Evolutionary conservation across 2,888 invertebrate species (phyloP), one percentile per base, ranked within the genome.

Genomic region (Agonum fuliginosum): DNA sequence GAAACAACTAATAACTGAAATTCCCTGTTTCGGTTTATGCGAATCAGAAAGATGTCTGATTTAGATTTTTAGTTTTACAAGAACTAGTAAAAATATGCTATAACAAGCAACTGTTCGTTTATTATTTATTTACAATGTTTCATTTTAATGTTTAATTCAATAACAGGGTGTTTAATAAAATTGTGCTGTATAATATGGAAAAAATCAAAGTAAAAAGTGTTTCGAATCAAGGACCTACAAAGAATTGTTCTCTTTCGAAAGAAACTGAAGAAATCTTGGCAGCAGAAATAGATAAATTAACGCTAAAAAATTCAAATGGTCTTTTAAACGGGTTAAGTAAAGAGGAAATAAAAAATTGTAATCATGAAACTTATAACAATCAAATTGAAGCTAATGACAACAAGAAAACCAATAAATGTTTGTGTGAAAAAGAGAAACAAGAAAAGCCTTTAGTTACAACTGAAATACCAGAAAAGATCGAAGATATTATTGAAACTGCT

Each of bases 401-500:
- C 37, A 78, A 79, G 48, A 73, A 79, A 71, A 51, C 81, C 71
- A 70, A 67, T 65, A 30, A 74, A 24, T 67, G 75, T 34, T n/a
- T 22, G 22, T 20, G 30, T 12, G 30, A 65, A 37, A 46, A 34
- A 34, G 27, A 19, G 34, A 24, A 41, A 27, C 20, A 37, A 17
- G 67, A 75, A 72, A n/a, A n/a, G n/a, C n/a, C n/a, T n/a, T n/a
- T n/a, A n/a, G n/a, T n/a, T n/a, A n/a, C n/a, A n/a, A 54, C 62
- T 19, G 69, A 71, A 19, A 48, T 37, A 51, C 48, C 12, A 27
- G 72, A 76, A 77, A 46, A 78, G 65, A 46, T 20, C 74, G 17
- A 48, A 78, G 12, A 19, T 14, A 67, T 19, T n/a, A 27, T 22
- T 22, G 70, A 71, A 22, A 3, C 27, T 65, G 34, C 27, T 19